Base-by-base conservation (phyloP, 1,140 invertebrate genomes). In the Dufourea novaeangliae region DNA sequence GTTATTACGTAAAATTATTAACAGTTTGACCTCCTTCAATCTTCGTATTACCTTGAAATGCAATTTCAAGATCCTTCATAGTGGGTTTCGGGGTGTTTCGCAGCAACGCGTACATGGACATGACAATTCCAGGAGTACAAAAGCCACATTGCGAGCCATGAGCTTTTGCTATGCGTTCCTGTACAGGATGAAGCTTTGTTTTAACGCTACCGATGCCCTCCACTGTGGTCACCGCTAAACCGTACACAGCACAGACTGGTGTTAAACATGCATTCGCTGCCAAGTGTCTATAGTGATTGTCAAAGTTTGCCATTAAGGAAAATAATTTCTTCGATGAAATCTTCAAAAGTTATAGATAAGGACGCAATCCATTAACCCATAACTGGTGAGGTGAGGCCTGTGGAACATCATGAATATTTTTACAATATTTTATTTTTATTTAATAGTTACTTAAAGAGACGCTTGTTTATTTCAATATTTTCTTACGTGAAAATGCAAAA, bases 121-220 rank as follows among this genome's bases (percentile, higher is more conserved):
- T 98, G 0, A 98, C 97, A 67, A 98, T 97, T 20, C 97, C 97
- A 4, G 97, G 97, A 6, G 97, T 98, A 83, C 97, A 98, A 90
- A 97, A 98, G 7, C 97, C 97, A 89, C 97, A 98, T 92, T 98
- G 97, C 0, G 97, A 97, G 0, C 97, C 97, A 87, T 98, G 97
- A 6, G 96, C 94, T 92, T 96, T 96, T 0, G 97, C 97, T 61
- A 98, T 94, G 82, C 97, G 93, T 88, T 98, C 96, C 93, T 98
- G 97, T 11, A 96, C 95, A 0, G 97, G 95, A 92, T 98, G 97
- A 29, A 97, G 88, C 56, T 93, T 94, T 1, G 94, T 95, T 90
- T 93, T 94, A 11, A 94, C 95, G 54, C 94, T 96, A 20, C 96
- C 96, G 34, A 97, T 97, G 1, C 96, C 97, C 94, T 98, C 97